phyloP scores from a whole-genome alignment of 1,140 invertebrate species.

The Cryptotermes secundus region DNA sequence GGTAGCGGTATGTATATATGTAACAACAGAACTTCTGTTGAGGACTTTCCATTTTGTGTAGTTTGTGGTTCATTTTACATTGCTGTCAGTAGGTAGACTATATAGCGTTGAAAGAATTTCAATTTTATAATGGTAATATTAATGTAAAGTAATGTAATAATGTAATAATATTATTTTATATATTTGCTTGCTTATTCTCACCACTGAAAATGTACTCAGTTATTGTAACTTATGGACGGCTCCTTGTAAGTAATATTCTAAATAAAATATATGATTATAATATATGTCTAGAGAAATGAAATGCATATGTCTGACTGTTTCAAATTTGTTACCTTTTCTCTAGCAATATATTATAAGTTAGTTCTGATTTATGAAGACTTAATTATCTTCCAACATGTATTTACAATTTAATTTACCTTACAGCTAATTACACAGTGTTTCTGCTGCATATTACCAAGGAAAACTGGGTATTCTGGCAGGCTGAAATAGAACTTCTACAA shows the following conservation, averaged over 20 bases:
- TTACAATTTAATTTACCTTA: conserved; percentile 3
- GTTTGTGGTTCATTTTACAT: too few relatives aligned
- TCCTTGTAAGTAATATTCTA: not conserved
- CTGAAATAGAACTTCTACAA: not conserved
- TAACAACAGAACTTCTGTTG: not conserved
- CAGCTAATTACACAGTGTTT: not conserved
- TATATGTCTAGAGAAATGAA: not conserved
- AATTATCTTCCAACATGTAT: not conserved
- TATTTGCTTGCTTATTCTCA: too few relatives aligned
- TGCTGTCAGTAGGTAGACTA: too few relatives aligned
- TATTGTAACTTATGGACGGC: conserved; percentile 18
- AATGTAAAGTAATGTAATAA: too few relatives aligned
- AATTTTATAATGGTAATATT: not conserved
- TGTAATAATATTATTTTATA: not conserved
- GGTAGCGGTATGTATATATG: not conserved
- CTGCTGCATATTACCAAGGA: not conserved
- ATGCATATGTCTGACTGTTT: too few relatives aligned
- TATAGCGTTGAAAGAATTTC: too few relatives aligned
- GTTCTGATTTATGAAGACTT: too few relatives aligned
- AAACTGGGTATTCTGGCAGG: not conserved
- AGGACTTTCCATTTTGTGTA: too few relatives aligned
- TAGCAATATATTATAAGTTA: not conserved
- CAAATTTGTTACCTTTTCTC: not conserved
- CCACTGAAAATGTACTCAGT: not conserved
- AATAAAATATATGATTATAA: not conserved